Conservation (phyloP, 2,888 invertebrate genomes). For the Chrysolina haemoptera region DNA sequence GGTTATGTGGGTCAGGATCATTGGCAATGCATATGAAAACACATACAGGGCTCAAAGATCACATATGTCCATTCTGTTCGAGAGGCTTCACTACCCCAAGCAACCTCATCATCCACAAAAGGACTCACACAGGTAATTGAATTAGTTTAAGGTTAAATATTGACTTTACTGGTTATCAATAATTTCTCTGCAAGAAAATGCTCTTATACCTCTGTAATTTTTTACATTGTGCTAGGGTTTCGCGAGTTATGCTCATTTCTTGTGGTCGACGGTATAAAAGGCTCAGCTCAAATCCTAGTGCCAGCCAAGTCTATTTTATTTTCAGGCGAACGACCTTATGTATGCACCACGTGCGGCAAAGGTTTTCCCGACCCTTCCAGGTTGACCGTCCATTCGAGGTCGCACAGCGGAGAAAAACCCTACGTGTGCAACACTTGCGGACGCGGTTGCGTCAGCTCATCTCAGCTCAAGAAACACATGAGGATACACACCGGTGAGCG, state of each 20-base stretch:
- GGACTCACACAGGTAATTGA: constrained; percentile 65
- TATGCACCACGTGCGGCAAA: constrained; percentile 69
- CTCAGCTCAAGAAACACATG: constrained; percentile 69
- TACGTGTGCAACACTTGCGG: constrained; percentile 67
- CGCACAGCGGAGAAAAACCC: constrained; percentile 70
- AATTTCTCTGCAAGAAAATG: too few species aligned
- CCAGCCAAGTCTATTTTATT: not conserved
- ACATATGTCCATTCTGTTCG: constrained; percentile 66
- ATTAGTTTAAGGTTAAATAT: constrained; percentile 2
- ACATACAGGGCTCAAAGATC: constrained; percentile 69
- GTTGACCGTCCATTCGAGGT: constrained; percentile 70
- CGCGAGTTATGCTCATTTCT: too few species aligned
- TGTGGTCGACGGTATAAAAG: too few species aligned
- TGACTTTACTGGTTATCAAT: too few species aligned
- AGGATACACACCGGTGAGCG: constrained; percentile 71
- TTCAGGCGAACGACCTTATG: constrained; percentile 67
- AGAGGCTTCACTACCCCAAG: constrained; percentile 68
- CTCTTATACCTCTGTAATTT: too few species aligned
- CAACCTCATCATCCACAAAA: constrained; percentile 67
- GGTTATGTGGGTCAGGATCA: constrained; percentile 67
- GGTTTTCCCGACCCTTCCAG: constrained; percentile 71
- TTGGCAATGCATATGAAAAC: constrained; percentile 71
- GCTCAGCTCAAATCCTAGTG: not conserved
- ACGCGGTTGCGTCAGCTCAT: constrained; percentile 67
- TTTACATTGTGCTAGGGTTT: too few species aligned